Percentiles rank a stretch among this genome's conserved stretches.
Evolutionary conservation across 2,888 invertebrate species (phyloP).

Genomic region (Diarsia brunnea): DNA sequence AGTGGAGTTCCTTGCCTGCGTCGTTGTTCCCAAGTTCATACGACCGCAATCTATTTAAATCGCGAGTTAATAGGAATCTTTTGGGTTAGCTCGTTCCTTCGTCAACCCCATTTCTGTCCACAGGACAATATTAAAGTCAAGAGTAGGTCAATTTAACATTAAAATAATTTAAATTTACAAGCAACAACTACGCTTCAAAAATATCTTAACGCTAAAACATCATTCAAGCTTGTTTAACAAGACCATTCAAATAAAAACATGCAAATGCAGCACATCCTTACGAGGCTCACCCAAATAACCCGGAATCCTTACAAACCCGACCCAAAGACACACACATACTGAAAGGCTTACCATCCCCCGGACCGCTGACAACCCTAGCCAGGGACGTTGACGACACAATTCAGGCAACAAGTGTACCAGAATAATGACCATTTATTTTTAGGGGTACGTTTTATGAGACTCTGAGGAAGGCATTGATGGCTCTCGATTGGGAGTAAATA

Average conservation of each 20-base stretch:
- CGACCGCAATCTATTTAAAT: no score
- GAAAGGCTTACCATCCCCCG: slow-evolving; percentile 33
- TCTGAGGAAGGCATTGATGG: slow-evolving; percentile 62
- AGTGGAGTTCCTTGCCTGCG: no score
- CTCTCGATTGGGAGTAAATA: slow-evolving; percentile 59
- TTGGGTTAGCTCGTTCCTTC: no score
- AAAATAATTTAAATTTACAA: no score
- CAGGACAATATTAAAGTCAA: no score
- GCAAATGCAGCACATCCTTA: slow-evolving; percentile 42
- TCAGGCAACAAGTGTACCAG: slow-evolving; percentile 69
- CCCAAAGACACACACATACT: slow-evolving; percentile 45
- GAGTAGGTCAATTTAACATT: no score
- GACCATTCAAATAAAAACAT: not conserved
- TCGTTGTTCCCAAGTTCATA: no score
- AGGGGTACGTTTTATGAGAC: slow-evolving; percentile 66
- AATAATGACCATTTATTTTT: slow-evolving; percentile 72
- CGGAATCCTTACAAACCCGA: slow-evolving; percentile 30
- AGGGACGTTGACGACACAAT: slow-evolving; percentile 67
- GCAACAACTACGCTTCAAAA: not conserved
- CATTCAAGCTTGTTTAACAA: not conserved
- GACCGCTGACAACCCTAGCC: slow-evolving; percentile 63
- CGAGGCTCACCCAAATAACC: slow-evolving; percentile 17
- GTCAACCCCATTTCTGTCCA: no score
- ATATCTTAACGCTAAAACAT: not conserved
- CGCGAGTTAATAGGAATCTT: no score